Base-by-base conservation (phyloP, 2,888 invertebrate species). In the Tetropium fuscum region DNA sequence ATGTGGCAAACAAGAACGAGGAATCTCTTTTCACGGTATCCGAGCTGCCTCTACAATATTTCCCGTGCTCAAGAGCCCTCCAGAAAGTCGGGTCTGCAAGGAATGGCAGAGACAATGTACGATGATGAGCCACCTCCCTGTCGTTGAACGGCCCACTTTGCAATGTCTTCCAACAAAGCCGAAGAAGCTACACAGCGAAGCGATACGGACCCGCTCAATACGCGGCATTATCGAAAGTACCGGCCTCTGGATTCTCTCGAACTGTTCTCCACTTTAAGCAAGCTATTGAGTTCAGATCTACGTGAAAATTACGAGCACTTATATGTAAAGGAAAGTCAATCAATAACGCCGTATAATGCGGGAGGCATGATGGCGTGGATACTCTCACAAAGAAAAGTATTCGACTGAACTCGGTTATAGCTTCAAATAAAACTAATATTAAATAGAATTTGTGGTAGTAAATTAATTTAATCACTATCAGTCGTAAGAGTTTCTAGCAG, bases 41-140 rank as follows among this genome's bases (percentile, higher is more conserved):
- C 44, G 44, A 53, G 53, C 53, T 60, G 57, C 53, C 49, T 32
- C 47, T 54, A 59, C 49, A 62, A 60, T 65, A 63, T 65, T 65
- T 65, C 66, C 60, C 36, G 63, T 60, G 49, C 20, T 53, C 55
- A 49, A 63, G 45, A 41, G 30, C 49, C 41, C 66, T 62, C 45
- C 48, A 57, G 56, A 60, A 64, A 65, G 57, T 60, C 57, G 58
- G 56, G 61, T 66, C 60, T 64, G 67, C 63, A 59, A 58, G 47
- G 63, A 61, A 57, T 34, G 57, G 57, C 49, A 56, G 43, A 53
- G 53, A 49, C n/a, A n/a, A n/a, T n/a, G n/a, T n/a, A n/a, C n/a
- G n/a, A 45, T 56, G 60, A 64, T 64, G 64, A 64, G 58, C 60
- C 64, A 64, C 57, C 64, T 64, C 62, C 51, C 57, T 59, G 64